Evolutionary conservation across 2,113 vertebrate genomes (phyloP).

Genomic region (Brachyhypopomus occidentalis): DNA sequence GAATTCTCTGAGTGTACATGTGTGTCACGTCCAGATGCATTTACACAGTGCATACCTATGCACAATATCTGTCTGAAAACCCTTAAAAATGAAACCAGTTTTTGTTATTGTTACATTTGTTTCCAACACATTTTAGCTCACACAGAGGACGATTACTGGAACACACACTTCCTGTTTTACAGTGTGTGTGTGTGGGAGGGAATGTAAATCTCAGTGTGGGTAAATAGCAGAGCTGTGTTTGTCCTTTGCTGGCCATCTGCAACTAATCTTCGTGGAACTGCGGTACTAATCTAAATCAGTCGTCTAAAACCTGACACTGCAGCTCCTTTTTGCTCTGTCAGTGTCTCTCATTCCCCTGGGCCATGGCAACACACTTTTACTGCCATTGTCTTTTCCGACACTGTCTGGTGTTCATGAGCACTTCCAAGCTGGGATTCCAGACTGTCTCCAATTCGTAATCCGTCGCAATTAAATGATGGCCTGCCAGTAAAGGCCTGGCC

Average conservation of each 20-base stretch:
- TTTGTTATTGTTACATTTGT: background rate
- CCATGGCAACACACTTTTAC: conserved; percentile 11
- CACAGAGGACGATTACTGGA: background rate
- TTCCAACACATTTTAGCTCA: conserved; percentile 4
- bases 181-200: background rate
- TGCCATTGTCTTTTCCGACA: conserved; percentile 8
- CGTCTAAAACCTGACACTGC: background rate
- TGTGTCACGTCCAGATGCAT: background rate
- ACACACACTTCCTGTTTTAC: background rate
- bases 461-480: conserved; percentile 21
- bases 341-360: background rate
- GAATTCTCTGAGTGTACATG: background rate
- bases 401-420: conserved; percentile 3
- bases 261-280: background rate
- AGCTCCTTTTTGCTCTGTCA: conserved; percentile 18
- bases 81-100: too few species aligned
- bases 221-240: conserved; percentile 9
- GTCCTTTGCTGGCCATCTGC: background rate
- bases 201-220: too few species aligned
- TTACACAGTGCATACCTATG: too few species aligned
- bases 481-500: conserved; percentile 27
- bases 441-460: conserved; percentile 35
- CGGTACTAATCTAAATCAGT: background rate
- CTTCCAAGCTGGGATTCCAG: conserved; percentile 12
- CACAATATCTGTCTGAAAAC: too few species aligned